Evolutionary conservation across 2,113 vertebrate genomes (phyloP).

Genomic region (Pseudolaguvia tuberculata): DNA sequence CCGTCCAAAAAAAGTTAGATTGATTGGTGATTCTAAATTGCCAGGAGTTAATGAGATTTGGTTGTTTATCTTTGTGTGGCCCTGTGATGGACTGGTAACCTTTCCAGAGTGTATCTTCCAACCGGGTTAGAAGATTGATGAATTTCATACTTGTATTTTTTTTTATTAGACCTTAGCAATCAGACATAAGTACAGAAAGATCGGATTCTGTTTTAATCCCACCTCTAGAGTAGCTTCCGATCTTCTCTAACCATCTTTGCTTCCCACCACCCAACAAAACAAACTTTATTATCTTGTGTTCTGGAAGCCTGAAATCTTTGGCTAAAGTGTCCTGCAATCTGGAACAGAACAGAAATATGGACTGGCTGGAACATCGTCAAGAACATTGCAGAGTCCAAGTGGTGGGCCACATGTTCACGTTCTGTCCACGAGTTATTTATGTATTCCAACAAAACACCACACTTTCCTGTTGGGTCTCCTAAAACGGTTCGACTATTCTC

Average conservation of each 20-base stretch:
- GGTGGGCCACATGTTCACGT: conserved; percentile 1
- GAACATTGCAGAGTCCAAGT: neutral
- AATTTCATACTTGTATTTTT: no score
- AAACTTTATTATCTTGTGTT: neutral
- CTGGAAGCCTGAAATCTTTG: neutral
- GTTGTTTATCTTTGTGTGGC: no score
- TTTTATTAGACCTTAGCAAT: neutral
- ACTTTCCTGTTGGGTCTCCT: conserved; percentile 4
- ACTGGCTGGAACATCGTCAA: neutral
- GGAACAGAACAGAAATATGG: conserved; percentile 6
- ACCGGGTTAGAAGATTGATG: no score
- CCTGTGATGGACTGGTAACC: no score
- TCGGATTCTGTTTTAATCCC: neutral
- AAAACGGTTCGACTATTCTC: conserved; percentile 18
- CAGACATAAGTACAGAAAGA: no score
- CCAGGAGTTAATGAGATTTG: no score
- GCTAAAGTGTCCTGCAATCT: neutral
- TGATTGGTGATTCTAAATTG: no score
- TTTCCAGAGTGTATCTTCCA: no score
- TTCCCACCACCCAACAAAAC: neutral
- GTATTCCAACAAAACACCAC: neutral
- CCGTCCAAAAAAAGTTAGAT: no score
- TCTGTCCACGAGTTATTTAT: conserved; percentile 10
- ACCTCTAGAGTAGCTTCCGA: no score
- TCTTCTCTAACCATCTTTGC: neutral